Evolutionary conservation across 2,888 invertebrate species (phyloP), one percentile per base, ranked within the genome.

Genomic region (Therioaphis trifolii): DNA sequence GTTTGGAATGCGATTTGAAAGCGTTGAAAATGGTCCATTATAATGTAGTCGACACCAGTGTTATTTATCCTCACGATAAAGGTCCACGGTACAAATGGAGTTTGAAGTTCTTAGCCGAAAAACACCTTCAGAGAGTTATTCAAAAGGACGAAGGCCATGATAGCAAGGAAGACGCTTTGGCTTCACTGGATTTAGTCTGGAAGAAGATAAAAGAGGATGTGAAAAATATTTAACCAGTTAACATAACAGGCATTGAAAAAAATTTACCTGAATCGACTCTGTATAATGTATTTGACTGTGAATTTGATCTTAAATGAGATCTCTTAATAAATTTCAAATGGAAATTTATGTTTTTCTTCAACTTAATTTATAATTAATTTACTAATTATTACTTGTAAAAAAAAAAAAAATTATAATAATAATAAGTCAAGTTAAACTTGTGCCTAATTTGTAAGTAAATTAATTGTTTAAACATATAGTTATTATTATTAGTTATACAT

Each of bases 1-100:
- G 97, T 89, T 92, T 99, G 87, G 99, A 99, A 89, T 97, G 96
- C 86, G 99, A 99, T 90, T 92, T 99, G 87, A 95, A 96, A 89
- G 96, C 97, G 27, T 90, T 99, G 52, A 97, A 96, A 90, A 90
- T 98, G 84, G 93, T 97, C 85, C 98, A 98, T 88, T 92, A 93
- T 85, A 94, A 93, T 43, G 94, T 98, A 14, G 94, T 99, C 46
- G 99, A 99, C 88, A 99, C 99, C 0, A 95, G 97, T 86, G 92
- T 98, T 52, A 91, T 99, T 86, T 99, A 95, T 89, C 99, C 99
- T 2, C 99, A 99, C 89, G 94, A 94, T 89, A 93, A 95, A 91
- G 98, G 98, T 0, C 93, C 93, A 85, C 98, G 98, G 0, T 95
- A 93, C 88, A 99, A 99, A 88, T 91, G 96, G 87, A 96, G 97